Conservation (phyloP, 2,113 vertebrate genomes). For the Platysteira castanea region DNA sequence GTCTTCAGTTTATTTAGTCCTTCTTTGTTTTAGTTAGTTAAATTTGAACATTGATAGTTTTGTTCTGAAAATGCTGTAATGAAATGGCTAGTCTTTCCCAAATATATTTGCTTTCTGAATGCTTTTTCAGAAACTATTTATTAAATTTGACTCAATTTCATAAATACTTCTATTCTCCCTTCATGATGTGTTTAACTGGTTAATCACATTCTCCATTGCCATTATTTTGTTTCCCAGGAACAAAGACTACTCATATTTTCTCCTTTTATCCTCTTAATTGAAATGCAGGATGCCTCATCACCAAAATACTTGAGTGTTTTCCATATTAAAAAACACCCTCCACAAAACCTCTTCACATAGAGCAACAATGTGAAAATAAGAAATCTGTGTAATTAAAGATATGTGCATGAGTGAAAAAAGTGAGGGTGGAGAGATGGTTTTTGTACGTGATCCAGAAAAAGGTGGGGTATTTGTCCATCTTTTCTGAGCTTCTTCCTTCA, state of each 20-base stretch:
- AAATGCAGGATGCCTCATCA: slow-evolving; percentile 1
- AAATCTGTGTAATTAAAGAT: not conserved
- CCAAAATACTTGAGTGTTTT: not conserved
- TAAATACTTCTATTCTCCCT: not conserved
- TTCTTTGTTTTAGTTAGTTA: not conserved
- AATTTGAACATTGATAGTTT: not conserved
- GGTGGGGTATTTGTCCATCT: not conserved
- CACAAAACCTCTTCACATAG: not conserved
- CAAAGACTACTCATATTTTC: slow-evolving; percentile 4
- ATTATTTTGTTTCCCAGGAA: slow-evolving; percentile 19
- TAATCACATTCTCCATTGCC: slow-evolving; percentile 15
- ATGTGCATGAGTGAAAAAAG: not conserved
- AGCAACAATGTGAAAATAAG: not conserved
- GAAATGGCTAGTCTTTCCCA: not conserved
- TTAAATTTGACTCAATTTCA: slow-evolving; percentile 12
- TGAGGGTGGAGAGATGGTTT: not conserved
- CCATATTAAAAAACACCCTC: not conserved
- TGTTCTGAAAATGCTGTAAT: not conserved
- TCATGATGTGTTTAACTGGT: not conserved
- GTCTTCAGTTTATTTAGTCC: not conserved
- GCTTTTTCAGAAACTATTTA: not conserved
- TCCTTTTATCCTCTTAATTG: not conserved
- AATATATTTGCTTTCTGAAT: not conserved
- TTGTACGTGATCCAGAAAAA: not conserved
- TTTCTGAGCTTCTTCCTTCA: not conserved